Evolutionary conservation across 2,888 invertebrate species (phyloP).

Genomic region (Drosophila austrosaltans): DNA sequence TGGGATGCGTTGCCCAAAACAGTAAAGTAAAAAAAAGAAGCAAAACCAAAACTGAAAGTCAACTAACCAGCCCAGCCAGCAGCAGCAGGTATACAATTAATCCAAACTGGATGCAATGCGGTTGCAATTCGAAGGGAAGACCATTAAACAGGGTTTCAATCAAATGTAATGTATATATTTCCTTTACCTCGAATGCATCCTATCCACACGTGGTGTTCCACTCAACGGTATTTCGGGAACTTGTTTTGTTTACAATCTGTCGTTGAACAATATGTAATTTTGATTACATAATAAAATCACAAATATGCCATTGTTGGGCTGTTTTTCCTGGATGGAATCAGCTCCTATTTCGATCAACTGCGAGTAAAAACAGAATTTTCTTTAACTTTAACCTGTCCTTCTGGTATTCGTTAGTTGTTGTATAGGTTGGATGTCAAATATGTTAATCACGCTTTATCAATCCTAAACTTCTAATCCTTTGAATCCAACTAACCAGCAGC

Average conservation of each 20-base stretch:
- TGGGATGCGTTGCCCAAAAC: slow-evolving; percentile 10
- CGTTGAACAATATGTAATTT: background rate
- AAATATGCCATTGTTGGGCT: background rate
- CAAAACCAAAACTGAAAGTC: slow-evolving; percentile 8
- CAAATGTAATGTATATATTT: background rate
- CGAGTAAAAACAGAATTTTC: too few relatives aligned
- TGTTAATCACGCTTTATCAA: too few relatives aligned
- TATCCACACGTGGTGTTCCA: background rate
- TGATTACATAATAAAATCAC: background rate
- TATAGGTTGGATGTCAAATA: too few relatives aligned
- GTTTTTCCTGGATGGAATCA: slow-evolving; percentile 33
- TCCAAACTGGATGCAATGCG: background rate
- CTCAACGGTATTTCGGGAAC: background rate
- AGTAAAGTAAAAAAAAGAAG: background rate
- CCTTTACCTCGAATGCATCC: too few relatives aligned
- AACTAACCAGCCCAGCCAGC: background rate
- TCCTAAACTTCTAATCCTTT: too few relatives aligned
- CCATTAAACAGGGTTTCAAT: background rate
- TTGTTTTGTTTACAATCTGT: too few relatives aligned
- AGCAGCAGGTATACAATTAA: background rate
- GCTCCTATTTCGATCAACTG: background rate
- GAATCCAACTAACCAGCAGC: too few relatives aligned
- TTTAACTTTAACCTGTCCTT: too few relatives aligned
- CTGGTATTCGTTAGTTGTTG: too few relatives aligned
- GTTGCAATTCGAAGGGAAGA: background rate